Base-by-base conservation (phyloP, 1,140 invertebrate genomes). In the Marisa cornuarietis region DNA sequence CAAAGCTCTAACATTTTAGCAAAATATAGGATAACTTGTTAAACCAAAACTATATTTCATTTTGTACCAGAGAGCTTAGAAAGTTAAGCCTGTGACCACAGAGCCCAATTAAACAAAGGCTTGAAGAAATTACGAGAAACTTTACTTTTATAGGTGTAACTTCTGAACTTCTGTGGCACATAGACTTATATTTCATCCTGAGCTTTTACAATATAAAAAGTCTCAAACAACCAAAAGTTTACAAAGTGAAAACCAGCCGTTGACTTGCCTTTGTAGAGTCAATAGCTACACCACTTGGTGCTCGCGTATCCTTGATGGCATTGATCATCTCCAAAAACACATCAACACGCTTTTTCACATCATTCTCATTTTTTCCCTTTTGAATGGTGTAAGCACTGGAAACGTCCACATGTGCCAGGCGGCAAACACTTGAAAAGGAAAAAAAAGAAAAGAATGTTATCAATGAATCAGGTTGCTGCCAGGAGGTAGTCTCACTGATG, bases 321-420 rank as follows among this genome's bases (percentile, higher is more conserved):
- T 76, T 63, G 18, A 80, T 80, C 73, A 80, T 62, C 62, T 80
- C 65, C 65, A 71, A n/a, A 22, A 63, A 80, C 18, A 76, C 79
- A 9, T 76, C 49, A 8, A 80, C 68, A 9, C 61, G 24, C 9
- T 10, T 58, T 18, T 20, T 20, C 8, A 42, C 18, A 51, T 80
- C 79, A 14, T 51, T 3, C 14, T 58, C 20, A 31, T 52, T 72
- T 42, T 77, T 76, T 7, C 72, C 61, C 26, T 61, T 42, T 9
- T 71, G 66, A 22, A 80, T 71, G 16, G 54, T 20, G 54, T 76
- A 24, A 7, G 65, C 74, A 49, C 63, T 61, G 51, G 79, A 80
- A 26, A 24, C 22, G 61, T 80, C 79, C 54, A 76, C 65, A 63
- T 76, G 52, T 14, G 42, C 49, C 73, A 80, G n/a, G 9, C 26